Percentiles rank a stretch among this genome's conserved stretches.
These are phyloP conservation scores for Podargus strigoides DNA, from an alignment of 2,797 vertebrate species.

Conservation along the genomic window DNA sequence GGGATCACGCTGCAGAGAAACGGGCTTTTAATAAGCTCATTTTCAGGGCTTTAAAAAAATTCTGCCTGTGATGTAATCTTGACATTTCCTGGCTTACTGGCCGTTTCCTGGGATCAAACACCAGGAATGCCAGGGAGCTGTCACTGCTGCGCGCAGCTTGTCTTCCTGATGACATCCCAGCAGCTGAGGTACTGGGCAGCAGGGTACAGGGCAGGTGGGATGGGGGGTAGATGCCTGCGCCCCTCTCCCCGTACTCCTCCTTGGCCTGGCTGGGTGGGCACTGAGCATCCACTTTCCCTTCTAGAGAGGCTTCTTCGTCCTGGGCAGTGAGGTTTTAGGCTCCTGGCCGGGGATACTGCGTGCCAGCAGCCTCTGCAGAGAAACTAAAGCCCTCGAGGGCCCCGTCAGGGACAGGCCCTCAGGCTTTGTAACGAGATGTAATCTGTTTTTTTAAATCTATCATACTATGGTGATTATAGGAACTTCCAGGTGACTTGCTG, in stretches of 20 bases:
- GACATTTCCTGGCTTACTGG: constrained; percentile 46
- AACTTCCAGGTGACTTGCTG: background rate
- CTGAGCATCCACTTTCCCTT: background rate
- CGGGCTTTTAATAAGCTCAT: background rate
- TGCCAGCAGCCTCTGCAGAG: background rate
- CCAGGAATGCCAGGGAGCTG: background rate
- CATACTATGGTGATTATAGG: background rate
- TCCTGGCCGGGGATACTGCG: fast-evolving
- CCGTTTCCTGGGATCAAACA: constrained; percentile 9
- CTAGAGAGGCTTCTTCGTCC: background rate
- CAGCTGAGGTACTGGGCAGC: fast-evolving
- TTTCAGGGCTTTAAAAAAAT: constrained; percentile 8
- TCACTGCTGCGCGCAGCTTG: background rate
- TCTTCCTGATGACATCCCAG: background rate
- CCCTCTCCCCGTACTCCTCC: background rate
- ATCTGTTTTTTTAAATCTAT: background rate
- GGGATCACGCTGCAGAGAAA: background rate
- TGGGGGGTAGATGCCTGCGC: background rate
- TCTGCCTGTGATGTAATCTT: constrained; percentile 21
- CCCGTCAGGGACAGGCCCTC: background rate
- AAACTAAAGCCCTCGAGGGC: background rate
- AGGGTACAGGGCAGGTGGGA: fast-evolving
- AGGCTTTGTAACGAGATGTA: background rate
- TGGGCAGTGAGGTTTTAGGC: background rate
- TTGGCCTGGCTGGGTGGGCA: fast-evolving